Evolutionary conservation across 2,888 invertebrate species (phyloP), one percentile per base, ranked within the genome.

Genomic region (Phoenoteleia sp.): DNA sequence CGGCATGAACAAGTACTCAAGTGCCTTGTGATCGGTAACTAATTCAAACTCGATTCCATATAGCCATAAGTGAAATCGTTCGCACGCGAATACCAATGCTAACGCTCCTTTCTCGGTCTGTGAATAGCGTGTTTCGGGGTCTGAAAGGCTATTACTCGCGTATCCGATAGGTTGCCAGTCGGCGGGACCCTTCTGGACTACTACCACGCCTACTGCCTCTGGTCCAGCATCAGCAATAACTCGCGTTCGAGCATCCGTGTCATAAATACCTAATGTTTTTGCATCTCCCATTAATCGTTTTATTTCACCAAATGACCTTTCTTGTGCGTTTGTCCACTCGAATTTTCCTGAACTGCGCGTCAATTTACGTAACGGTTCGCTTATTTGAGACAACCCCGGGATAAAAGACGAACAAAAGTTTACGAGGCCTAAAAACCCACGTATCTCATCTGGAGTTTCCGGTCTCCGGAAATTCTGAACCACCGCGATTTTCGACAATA

Each of bases 211-310:
- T 11, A 92, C 45, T 0, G 88, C 91, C 4, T 91, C 91, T 11
- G 91, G 91, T 27, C 91, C 92, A n/a, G 91, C 92, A 80, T 93
- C 92, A 0, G 91, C 91, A 19, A 92, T 86, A 0, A 93, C 86
- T 49, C 88, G 87, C 9, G 92, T 92, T 19, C 81, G 86, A 17
- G 86, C 88, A 0, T 84, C 79, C 17, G 81, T 86, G 62, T 92
- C 86, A 67, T 89, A 93, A 74, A 90, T 90, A 23, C 88, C 89
- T 7, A 93, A 86, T 4, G 87, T 86, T 36, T 81, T 36, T 3
- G 82, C 77, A 15, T 75, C 56, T 2, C 75, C 15, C 5, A 89
- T 25, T 6, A 36, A 19, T 21, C 81, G 69, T 42, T 87, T 76
- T 33, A 81, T 19, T 17, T 62, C 33, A 0, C 56, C 21, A 33